Evolutionary conservation across 2,888 invertebrate species (phyloP).

Genomic region (Microplitis deprimator): DNA sequence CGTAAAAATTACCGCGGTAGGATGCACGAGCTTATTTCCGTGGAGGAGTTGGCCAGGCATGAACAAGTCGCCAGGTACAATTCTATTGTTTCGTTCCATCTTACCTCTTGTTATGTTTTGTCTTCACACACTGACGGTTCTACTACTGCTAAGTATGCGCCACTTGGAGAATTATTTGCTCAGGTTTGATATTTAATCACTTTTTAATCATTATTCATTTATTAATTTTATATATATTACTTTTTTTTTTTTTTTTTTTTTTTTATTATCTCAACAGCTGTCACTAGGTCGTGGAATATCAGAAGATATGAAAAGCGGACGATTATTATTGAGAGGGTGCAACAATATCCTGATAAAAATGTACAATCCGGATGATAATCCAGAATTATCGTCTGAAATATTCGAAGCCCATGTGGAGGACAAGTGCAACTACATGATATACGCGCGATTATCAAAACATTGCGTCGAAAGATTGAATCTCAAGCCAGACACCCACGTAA

Average conservation of each 20-base stretch:
- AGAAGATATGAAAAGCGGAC: constrained; percentile 86
- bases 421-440: constrained; percentile 85
- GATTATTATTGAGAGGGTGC: constrained; percentile 84
- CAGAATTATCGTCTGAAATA: constrained; percentile 47
- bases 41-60: constrained; percentile 84
- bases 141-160: constrained; percentile 83
- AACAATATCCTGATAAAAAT: constrained; percentile 77
- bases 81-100: constrained; percentile 76
- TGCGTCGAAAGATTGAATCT: constrained; percentile 78
- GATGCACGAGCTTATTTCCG: constrained; percentile 82
- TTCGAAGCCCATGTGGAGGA: constrained; percentile 86
- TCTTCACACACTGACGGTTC: constrained; percentile 79
- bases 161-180: constrained; percentile 84
- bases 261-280: constrained; percentile 67
- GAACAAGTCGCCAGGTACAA: constrained; percentile 82
- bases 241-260: background rate
- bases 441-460: constrained; percentile 79
- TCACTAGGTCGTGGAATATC: constrained; percentile 82
- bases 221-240: constrained; percentile 6
- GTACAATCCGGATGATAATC: constrained; percentile 40
- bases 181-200: constrained; percentile 63
- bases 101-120: constrained; percentile 80
- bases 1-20: constrained; percentile 81
- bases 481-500: constrained; percentile 77
- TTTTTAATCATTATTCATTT: constrained; percentile 18